phyloP scores from a whole-genome alignment of 2,888 invertebrate species.

The Bellardia pandia region DNA sequence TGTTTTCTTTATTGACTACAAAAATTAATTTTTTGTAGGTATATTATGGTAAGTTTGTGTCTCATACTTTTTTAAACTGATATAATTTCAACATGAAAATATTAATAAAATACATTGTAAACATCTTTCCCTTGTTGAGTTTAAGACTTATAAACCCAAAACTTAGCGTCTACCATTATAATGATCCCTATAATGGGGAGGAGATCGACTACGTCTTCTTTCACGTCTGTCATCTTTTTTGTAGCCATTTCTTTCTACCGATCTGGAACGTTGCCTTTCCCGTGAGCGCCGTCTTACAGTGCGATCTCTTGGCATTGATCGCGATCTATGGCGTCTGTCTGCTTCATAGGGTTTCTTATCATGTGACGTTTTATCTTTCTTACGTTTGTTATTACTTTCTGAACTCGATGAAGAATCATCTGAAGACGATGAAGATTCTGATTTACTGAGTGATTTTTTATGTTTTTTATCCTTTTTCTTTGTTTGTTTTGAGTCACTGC shows the following conservation, averaged over 20 bases:
- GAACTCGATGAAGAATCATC: conserved; percentile 67
- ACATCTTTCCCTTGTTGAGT: not conserved
- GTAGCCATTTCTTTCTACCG: conserved; percentile 47
- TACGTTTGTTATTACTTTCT: not conserved
- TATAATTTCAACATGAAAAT: not conserved
- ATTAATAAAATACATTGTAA: not conserved
- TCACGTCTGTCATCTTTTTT: conserved; percentile 57
- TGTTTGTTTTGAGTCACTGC: conserved; percentile 31
- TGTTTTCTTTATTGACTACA: conserved; percentile 10
- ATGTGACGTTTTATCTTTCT: not conserved
- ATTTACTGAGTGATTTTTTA: conserved; percentile 40
- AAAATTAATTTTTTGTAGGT: not conserved
- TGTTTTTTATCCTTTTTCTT: conserved; percentile 46
- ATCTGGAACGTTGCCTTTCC: conserved; percentile 44
- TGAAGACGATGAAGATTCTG: conserved; percentile 25
- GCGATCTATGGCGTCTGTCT: not conserved
- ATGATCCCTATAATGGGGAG: conserved; percentile 43
- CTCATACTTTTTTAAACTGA: not conserved
- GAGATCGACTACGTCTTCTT: conserved; percentile 58
- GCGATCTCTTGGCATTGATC: conserved; percentile 54
- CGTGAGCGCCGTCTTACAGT: not conserved
- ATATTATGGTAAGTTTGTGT: not conserved
- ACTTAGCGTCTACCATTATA: conserved; percentile 42
- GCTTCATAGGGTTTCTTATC: not conserved
- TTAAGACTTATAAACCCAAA: not conserved